Percentiles rank a stretch among this genome's conserved stretches.
Evolutionary conservation across 2,797 vertebrate genomes (phyloP).

Genomic region (Pseudochaenichthys georgianus): DNA sequence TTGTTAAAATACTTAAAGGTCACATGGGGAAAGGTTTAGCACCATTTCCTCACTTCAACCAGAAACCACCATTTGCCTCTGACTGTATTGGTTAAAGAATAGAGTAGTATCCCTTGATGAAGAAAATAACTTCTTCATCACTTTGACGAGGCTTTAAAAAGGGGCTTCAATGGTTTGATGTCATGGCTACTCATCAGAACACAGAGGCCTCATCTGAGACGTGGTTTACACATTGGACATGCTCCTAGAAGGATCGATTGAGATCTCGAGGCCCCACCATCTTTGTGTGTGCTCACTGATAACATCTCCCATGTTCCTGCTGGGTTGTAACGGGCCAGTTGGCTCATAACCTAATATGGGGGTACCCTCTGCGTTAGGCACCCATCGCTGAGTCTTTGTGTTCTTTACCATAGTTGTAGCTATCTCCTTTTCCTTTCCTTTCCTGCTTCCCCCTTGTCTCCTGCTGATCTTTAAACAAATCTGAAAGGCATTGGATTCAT

Average conservation of each 20-base stretch:
- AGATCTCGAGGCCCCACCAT: slow-evolving; percentile 51
- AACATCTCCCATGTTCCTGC: slow-evolving; percentile 67
- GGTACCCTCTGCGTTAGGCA: slow-evolving; percentile 63
- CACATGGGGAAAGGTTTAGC: background rate
- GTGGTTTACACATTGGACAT: slow-evolving; percentile 47
- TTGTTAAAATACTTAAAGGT: background rate
- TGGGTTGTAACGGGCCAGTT: slow-evolving; percentile 49
- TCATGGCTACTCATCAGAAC: slow-evolving; percentile 44
- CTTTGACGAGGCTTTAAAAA: slow-evolving; percentile 7
- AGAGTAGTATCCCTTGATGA: background rate
- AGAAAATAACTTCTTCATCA: background rate
- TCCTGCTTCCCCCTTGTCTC: slow-evolving; percentile 20
- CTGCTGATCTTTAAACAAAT: too few species aligned
- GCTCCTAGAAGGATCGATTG: slow-evolving; percentile 63
- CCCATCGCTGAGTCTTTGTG: slow-evolving; percentile 29
- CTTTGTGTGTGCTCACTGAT: slow-evolving; percentile 71
- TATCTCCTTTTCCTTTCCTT: slow-evolving; percentile 28
- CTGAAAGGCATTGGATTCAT: too few species aligned
- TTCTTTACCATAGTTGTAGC: background rate
- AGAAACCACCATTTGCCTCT: too few species aligned
- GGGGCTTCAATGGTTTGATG: background rate
- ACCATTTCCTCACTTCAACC: too few species aligned
- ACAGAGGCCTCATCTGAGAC: slow-evolving; percentile 42
- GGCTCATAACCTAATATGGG: slow-evolving; percentile 86
- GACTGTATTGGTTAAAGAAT: too few species aligned